These are phyloP conservation scores for Neogale vison DNA, from an alignment of 2,113 vertebrate genomes.

Conservation along the genomic window DNA sequence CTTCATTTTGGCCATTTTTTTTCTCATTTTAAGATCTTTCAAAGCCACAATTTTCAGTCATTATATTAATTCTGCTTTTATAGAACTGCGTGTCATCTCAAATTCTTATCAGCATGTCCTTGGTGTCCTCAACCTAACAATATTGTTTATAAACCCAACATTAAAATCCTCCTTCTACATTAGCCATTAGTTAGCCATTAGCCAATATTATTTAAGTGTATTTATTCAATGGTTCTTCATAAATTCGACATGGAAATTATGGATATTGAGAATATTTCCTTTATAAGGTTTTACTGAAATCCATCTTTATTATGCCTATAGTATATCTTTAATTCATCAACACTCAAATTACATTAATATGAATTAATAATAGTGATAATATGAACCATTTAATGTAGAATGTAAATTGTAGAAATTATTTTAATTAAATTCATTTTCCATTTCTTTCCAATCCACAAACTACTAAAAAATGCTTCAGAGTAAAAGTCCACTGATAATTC, in stretches of 20 bases:
- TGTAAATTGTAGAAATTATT: neutral
- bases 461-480: neutral
- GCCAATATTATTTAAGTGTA: neutral
- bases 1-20: neutral
- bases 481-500: neutral
- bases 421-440: neutral
- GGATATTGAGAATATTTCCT: neutral
- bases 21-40: neutral
- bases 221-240: neutral
- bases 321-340: neutral
- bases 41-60: neutral
- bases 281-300: neutral
- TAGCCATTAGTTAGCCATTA: neutral
- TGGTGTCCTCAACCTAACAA: neutral
- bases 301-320: neutral
- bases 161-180: neutral
- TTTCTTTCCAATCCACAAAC: neutral
- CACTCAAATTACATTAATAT: neutral
- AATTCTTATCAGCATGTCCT: neutral
- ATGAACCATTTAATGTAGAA: constrained; percentile 15
- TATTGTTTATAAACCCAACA: neutral
- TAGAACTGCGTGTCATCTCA: neutral
- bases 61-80: neutral
- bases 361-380: neutral
- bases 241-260: neutral